Evolutionary conservation across 2,113 vertebrate species (phyloP).

Genomic region (Anthoscopus minutus): DNA sequence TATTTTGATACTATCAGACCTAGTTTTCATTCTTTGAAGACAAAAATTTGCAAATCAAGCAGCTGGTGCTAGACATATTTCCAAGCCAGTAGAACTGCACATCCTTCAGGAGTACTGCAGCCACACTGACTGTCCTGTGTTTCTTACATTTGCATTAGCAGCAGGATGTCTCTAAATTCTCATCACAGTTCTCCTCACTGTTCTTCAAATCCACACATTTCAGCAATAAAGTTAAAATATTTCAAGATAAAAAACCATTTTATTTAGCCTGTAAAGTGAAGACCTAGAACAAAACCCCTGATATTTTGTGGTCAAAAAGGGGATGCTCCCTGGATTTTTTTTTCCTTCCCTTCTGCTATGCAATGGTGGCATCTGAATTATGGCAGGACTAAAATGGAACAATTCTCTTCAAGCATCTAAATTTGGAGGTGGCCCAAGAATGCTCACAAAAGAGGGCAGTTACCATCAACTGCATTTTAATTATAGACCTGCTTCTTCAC

Average conservation of each 20-base stretch:
- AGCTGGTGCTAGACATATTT: neutral
- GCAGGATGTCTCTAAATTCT: neutral
- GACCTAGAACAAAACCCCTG: neutral
- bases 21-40: neutral
- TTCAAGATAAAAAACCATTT: neutral
- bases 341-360: constrained; percentile 37
- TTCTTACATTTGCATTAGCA: neutral
- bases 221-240: neutral
- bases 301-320: neutral
- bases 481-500: constrained; percentile 69
- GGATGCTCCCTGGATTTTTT: neutral
- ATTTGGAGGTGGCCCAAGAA: constrained; percentile 54
- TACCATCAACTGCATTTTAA: constrained; percentile 63
- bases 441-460: constrained; percentile 45
- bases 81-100: neutral
- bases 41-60: neutral
- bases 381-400: constrained; percentile 48
- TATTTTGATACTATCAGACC: neutral
- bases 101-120: neutral
- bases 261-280: neutral
- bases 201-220: neutral
- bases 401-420: constrained; percentile 49
- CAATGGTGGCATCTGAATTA: constrained; percentile 53
- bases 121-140: neutral
- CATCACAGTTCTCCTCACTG: neutral